Evolutionary conservation across 2,888 invertebrate species (phyloP), one percentile per base, ranked within the genome.

Genomic region (Empis livida): DNA sequence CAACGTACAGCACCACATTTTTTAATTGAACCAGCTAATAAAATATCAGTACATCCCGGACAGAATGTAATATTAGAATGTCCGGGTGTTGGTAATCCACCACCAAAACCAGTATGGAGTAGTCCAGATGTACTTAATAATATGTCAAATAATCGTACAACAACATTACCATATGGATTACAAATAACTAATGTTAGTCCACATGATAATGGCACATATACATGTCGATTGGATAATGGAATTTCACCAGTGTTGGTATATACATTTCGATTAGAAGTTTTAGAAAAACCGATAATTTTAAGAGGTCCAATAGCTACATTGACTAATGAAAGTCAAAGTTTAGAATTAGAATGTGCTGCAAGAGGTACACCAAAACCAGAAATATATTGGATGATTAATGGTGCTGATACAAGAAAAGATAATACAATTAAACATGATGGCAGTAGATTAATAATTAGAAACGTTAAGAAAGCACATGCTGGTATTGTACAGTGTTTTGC

Each of bases 401-500:
- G 90, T 0, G 79, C 82, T 53, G 75, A 80, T 4, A 73, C 91
- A 35, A 67, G 71, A 44, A 74, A 70, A 51, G 79, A 79, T 57
- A 66, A 70, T 16, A 65, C 71, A 46, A 71, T 77, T 15, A 64
- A 68, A 51, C 65, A 73, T 35, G 64, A 64, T 44, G 65, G 73
- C 39, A 71, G 73, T 15, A 77, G 76, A 46, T 68, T 87, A 11
- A 71, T 71, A 48, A 79, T 87, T 50, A 73, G 73, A 4, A 77
- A 76, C 10, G 81, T 85, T 1, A 82, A 87, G 67, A 89, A 90
- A 63, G 76, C 79, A 4, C 91, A 93, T 64, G 91, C 91, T 0
- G 93, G 93, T 3, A 83, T 90, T 49, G 82, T 91, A 46, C 93
- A 93, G 62, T 91, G 92, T 65, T 87, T 93, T 60, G 92, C 89